Evolutionary conservation across 1,140 invertebrate species (phyloP), one percentile per base, ranked within the genome.

Genomic region (Drosophila ambigua): DNA sequence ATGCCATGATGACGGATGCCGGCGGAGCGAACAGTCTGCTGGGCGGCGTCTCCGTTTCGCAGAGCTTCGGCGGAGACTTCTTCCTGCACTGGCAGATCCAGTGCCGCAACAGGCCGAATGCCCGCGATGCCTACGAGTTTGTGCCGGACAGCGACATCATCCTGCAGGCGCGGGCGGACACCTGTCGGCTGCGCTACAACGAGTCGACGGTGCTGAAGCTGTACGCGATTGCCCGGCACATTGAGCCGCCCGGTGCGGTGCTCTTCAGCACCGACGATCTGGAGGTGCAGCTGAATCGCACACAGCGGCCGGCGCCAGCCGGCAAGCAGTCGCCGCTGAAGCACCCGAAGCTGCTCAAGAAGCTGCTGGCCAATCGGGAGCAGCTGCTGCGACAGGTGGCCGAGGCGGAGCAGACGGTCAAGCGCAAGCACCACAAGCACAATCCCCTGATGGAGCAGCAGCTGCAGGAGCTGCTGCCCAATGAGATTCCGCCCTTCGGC

Each of bases 171-270:
- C 91, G 94, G 5, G 93, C 95, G 0, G 95, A 97, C 91, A 93
- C 96, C 13, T 97, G 96, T 80, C 93, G 94, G 76, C 78, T 96
- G 9, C 91, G 95, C n/a, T 97, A 96, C 75, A 96, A 96, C 81
- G 93, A 94, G 43, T 94, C 94, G 51, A 90, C 95, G 41, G 93
- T 94, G 39, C 94, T 94, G 15, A 95, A 94, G 83, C 90, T 97
- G 4, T 94, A 94, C 72, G 96, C 95, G 0, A 92, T 97, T n/a
- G 95, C 94, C 72, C 93, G 94, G 73, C 94, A 95, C 69, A 94
- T 95, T 26, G 93, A 94, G 60, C 93, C 94, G 24, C 96, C 95
- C 11, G 96, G 96, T n/a, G 84, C 94, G 39, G 91, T 94, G 11
- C 82, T 96, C n/a, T 96, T 96, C 78, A 94, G 94, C 79, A 95